Percentiles rank a stretch among this genome's conserved stretches.
Conservation (phyloP, 2,113 vertebrate species). For the Psilopogon haemacephalus region DNA sequence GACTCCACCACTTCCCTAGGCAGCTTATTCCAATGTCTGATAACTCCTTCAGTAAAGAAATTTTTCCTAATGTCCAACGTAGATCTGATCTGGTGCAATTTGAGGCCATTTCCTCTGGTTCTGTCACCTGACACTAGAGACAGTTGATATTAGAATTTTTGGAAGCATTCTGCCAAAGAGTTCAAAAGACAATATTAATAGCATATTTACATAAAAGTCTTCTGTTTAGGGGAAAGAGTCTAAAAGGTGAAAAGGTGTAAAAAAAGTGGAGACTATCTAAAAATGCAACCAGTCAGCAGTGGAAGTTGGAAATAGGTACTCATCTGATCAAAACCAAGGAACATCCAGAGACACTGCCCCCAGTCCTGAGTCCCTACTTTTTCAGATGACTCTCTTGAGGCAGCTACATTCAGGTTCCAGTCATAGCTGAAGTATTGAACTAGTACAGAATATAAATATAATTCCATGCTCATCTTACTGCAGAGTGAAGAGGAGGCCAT, state of each 20-base stretch:
- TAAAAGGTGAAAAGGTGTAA: neutral
- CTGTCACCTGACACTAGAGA: neutral
- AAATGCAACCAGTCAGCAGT: neutral
- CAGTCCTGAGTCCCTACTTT: neutral
- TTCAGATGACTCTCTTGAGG: neutral
- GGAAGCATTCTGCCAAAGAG: neutral
- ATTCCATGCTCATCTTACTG: neutral
- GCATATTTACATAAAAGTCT: neutral
- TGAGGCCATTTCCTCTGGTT: neutral
- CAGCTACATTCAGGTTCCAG: neutral
- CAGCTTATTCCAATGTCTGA: too few relatives aligned
- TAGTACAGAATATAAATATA: accelerated
- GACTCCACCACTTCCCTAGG: too few relatives aligned
- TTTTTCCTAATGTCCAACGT: too few relatives aligned
- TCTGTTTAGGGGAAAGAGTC: neutral
- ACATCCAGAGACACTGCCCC: accelerated
- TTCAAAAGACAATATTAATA: neutral
- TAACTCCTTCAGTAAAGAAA: too few relatives aligned
- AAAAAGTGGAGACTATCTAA: neutral
- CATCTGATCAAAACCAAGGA: neutral
- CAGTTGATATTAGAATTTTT: neutral
- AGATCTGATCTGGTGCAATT: too few relatives aligned
- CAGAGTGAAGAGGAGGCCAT: accelerated
- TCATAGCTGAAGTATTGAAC: neutral
- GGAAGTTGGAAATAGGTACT: neutral